Conservation (phyloP, 2,888 invertebrate genomes). For the Anthoptus insignis region DNA sequence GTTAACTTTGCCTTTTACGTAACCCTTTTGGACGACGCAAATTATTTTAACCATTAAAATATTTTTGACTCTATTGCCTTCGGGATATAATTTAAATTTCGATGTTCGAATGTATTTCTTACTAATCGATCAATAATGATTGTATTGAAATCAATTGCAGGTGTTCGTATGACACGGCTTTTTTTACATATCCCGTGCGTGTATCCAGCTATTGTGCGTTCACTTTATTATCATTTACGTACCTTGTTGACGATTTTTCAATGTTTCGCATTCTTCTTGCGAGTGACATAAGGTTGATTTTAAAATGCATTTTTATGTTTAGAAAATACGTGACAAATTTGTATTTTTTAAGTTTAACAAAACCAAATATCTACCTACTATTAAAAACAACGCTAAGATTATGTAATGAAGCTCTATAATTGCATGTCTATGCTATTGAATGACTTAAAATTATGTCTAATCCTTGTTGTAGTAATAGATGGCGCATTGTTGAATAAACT, state of each 20-base stretch:
- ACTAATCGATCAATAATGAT: conserved; percentile 78
- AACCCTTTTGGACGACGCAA: conserved; percentile 24
- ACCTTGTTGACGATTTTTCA: too few relatives aligned
- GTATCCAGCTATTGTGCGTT: conserved; percentile 59
- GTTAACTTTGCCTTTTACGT: conserved; percentile 8
- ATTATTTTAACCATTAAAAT: conserved; percentile 13
- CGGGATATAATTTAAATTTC: neutral
- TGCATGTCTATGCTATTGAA: too few relatives aligned
- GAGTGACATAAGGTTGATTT: too few relatives aligned
- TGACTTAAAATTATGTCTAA: too few relatives aligned
- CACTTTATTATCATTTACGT: conserved; percentile 34
- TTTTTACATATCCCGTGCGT: conserved; percentile 61
- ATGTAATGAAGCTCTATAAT: too few relatives aligned
- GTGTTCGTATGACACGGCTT: conserved; percentile 80
- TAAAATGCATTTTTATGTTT: conserved; percentile 1
- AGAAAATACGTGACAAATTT: too few relatives aligned
- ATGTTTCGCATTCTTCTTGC: too few relatives aligned
- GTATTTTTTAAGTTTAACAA: too few relatives aligned
- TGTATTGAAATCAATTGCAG: conserved; percentile 79
- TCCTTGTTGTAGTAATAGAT: too few relatives aligned
- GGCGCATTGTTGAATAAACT: too few relatives aligned
- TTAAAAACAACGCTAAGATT: too few relatives aligned
- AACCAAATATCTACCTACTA: too few relatives aligned
- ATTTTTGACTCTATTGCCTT: neutral
- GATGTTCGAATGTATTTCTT: conserved; percentile 50